Percentiles rank a stretch among this genome's conserved stretches.
phyloP scores from a whole-genome alignment of 2,113 vertebrate genomes.

The Amblyopsis rosae region DNA sequence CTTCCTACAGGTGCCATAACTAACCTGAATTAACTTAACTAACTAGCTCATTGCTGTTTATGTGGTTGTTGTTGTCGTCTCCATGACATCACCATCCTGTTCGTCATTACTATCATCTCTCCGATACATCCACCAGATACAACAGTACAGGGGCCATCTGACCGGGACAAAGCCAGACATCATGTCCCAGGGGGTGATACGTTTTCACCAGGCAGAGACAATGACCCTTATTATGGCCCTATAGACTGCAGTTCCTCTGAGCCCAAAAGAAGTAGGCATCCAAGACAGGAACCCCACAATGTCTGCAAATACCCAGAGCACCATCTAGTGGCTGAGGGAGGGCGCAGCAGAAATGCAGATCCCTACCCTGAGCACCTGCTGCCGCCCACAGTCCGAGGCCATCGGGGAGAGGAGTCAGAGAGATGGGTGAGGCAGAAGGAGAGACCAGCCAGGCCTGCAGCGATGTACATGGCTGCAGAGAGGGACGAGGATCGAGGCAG shows the following conservation, averaged over 20 bases:
- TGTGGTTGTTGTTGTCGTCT: constrained; percentile 47
- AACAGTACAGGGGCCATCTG: constrained; percentile 49
- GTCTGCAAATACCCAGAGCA: constrained; percentile 49
- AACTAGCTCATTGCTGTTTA: constrained; percentile 34
- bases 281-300: constrained; percentile 53
- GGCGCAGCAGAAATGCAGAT: constrained; percentile 53
- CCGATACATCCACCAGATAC: constrained; percentile 13
- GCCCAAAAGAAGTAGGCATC: constrained; percentile 53
- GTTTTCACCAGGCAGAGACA: constrained; percentile 14
- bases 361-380: constrained; percentile 70
- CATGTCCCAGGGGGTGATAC: constrained; percentile 63
- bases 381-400: constrained; percentile 65
- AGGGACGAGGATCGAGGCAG: constrained; percentile 46
- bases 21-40: constrained; percentile 44
- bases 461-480: constrained; percentile 58
- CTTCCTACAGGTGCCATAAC: constrained; percentile 19
- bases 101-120: not conserved
- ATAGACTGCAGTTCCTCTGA: constrained; percentile 58
- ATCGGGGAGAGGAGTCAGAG: constrained; percentile 37
- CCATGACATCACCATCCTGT: constrained; percentile 29
- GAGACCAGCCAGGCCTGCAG: constrained; percentile 64
- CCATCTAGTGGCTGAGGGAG: constrained; percentile 39
- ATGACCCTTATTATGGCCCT: constrained; percentile 37
- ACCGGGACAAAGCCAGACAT: constrained; percentile 48
- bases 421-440: constrained; percentile 63